Evolutionary conservation across 2,797 vertebrate species (phyloP), one percentile per base, ranked within the genome.

Genomic region (Arnoldichthys spilopterus): DNA sequence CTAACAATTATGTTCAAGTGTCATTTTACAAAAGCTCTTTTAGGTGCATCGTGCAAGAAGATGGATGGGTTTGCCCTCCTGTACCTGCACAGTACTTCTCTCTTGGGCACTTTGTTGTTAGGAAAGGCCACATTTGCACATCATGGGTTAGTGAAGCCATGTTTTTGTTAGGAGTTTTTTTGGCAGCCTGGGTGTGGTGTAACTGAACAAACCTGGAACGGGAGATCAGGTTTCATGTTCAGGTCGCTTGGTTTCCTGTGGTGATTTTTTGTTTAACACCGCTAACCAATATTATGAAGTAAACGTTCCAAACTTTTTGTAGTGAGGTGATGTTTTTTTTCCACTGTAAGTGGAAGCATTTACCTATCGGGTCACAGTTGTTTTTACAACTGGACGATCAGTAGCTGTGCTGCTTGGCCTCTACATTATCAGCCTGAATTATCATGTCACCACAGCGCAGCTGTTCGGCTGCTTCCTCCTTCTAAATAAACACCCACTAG

Each of bases 401-500:
- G 15, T 83, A 45, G 26, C 13, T 73, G 62, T 56, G 61, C 61
- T 59, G 54, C 54, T 83, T 66, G 74, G 34, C 16, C 79, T 85
- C 80, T 53, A 45, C 62, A 79, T 73, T 69, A 81, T 58, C 78
- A 76, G 56, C 70, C 26, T 32, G 53, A 24, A 79, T 81, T 70
- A 79, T 81, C 82, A 66, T 83, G 76, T 81, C 82, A 79, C 37
- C 72, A 73, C 66, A 49, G 22, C 37, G 54, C 86, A 85, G 85
- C 86, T 87, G 86, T 58, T 78, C n/a, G 45, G 11, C 69, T 54
- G 73, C 66, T 85, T 84, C 74, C 74, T 67, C 72, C 74, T 80
- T 59, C 64, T 81, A 69, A 74, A 81, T 71, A 83, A 82, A 82
- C 78, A 85, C 70, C 58, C 66, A 45, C 72, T 34, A 34, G 75